phyloP scores from a whole-genome alignment of 2,888 invertebrate genomes.

The Cynaeus angustus region DNA sequence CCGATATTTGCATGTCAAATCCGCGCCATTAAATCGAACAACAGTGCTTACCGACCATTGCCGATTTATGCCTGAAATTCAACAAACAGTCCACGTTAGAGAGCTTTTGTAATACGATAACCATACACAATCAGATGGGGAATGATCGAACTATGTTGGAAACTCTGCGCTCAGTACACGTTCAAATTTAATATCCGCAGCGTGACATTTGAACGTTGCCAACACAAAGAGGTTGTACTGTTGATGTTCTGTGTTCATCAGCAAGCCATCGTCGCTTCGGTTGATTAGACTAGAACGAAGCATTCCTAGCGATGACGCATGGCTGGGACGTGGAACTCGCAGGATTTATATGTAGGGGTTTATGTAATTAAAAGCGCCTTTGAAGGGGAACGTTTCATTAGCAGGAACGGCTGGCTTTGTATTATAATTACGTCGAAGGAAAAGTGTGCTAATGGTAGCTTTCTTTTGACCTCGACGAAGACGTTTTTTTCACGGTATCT shows the following conservation, averaged over 20 bases:
- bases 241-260: conserved; percentile 53
- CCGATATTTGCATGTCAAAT: conserved; percentile 39
- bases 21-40: conserved; percentile 44
- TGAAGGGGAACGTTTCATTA: background rate
- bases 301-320: conserved; percentile 58
- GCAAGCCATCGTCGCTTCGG: conserved; percentile 54
- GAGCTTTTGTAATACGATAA: conserved; percentile 49
- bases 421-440: no score
- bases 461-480: no score
- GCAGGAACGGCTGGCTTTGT: background rate
- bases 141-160: conserved; percentile 42
- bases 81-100: conserved; percentile 32
- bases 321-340: conserved; percentile 13
- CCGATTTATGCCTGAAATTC: conserved; percentile 46
- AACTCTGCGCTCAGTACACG: conserved; percentile 43
- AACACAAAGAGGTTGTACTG: conserved; percentile 49
- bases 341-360: background rate
- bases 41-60: conserved; percentile 26
- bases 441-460: no score
- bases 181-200: conserved; percentile 59
- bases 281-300: conserved; percentile 58
- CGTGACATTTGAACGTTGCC: conserved; percentile 55
- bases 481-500: background rate
- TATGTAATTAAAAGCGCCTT: conserved; percentile 2
- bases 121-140: conserved; percentile 48